Conservation (phyloP, 2,797 vertebrate species). For the Limnodromus scolopaceus region DNA sequence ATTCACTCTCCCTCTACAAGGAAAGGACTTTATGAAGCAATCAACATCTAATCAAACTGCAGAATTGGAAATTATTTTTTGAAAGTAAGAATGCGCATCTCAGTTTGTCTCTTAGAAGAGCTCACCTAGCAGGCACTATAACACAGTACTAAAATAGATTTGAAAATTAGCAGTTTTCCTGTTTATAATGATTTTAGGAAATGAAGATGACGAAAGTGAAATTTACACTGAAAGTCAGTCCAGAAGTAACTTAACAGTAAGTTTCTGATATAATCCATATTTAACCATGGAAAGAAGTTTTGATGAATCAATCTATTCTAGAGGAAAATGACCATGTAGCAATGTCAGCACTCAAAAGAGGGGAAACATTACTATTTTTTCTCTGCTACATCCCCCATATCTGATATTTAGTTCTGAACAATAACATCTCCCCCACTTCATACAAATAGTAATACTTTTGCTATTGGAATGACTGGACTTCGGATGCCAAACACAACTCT, state of each 20-base stretch:
- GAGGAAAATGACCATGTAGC: not conserved
- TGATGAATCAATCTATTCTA: not conserved
- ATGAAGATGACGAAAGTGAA: not conserved
- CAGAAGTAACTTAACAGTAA: not conserved
- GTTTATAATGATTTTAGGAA: not conserved
- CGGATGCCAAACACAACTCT: not conserved
- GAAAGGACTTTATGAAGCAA: not conserved
- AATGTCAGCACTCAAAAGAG: not conserved
- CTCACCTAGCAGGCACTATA: not conserved
- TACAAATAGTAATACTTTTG: not conserved
- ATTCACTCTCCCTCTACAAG: not conserved
- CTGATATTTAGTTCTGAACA: not conserved
- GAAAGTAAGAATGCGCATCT: not conserved
- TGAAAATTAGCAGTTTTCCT: not conserved
- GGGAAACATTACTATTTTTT: not conserved
- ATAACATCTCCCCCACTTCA: not conserved
- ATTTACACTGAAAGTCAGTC: not conserved
- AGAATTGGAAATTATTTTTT: not conserved
- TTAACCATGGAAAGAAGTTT: not conserved
- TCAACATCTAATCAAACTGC: conserved; percentile 13
- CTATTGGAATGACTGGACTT: not conserved
- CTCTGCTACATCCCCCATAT: accelerated
- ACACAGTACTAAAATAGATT: not conserved
- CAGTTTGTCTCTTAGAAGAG: not conserved
- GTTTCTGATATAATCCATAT: not conserved